Evolutionary conservation across 2,797 vertebrate genomes (phyloP).

Genomic region (Gymnodraco acuticeps): DNA sequence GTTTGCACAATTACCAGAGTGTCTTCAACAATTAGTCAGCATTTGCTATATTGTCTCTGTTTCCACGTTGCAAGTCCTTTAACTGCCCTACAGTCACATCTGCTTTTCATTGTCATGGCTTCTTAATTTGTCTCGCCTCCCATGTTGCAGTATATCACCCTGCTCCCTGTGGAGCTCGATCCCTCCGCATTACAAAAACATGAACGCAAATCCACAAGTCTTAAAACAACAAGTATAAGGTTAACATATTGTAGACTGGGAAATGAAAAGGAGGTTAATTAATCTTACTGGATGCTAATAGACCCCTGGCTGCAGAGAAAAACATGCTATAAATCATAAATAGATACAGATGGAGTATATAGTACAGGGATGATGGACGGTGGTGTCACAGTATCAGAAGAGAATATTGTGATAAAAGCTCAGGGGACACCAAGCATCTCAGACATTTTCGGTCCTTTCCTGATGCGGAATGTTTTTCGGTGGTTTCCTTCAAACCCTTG

Average conservation of each 20-base stretch:
- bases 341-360: constrained; percentile 53
- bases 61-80: constrained; percentile 64
- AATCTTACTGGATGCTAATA: constrained; percentile 38
- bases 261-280: constrained; percentile 44
- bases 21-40: constrained; percentile 49
- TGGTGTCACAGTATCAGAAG: constrained; percentile 40
- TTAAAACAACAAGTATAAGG: constrained; percentile 49
- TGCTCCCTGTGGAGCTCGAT: constrained; percentile 43
- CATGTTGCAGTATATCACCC: constrained; percentile 66
- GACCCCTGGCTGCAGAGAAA: constrained; percentile 36
- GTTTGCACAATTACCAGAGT: constrained; percentile 45
- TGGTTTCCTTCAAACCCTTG: constrained; percentile 31
- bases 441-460: constrained; percentile 34
- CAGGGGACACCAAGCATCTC: constrained; percentile 27
- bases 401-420: constrained; percentile 37
- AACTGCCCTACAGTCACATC: constrained; percentile 71
- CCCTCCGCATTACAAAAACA: constrained; percentile 57
- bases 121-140: constrained; percentile 69
- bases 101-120: constrained; percentile 80
- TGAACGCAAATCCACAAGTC: constrained; percentile 34
- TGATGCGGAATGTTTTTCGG: constrained; percentile 35
- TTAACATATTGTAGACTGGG: constrained; percentile 35
- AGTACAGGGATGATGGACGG: constrained; percentile 40
- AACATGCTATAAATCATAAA: constrained; percentile 52
- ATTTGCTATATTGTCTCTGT: constrained; percentile 52